phyloP scores from a whole-genome alignment of 1,140 invertebrate species.

The Drosophila nigrodunni region DNA sequence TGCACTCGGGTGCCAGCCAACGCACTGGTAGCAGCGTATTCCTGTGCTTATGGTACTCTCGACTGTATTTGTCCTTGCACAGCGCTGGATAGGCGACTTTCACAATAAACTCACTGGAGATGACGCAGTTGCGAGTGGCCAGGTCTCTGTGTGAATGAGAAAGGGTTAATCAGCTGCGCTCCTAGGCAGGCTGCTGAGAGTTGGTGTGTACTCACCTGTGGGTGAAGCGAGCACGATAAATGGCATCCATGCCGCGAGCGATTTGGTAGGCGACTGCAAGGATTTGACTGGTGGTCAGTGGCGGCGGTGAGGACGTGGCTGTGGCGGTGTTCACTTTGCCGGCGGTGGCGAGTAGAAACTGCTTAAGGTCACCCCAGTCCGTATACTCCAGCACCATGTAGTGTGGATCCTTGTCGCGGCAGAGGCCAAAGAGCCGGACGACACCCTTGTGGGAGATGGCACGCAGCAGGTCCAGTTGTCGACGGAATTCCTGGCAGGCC shows the following conservation, averaged over 20 bases:
- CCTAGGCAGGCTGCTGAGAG: no score
- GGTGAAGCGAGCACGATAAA: slow-evolving; percentile 85
- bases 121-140: slow-evolving; percentile 96
- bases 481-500: slow-evolving; percentile 92
- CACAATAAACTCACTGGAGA: slow-evolving; percentile 92
- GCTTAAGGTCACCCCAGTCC: slow-evolving; percentile 98
- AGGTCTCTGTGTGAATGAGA: slow-evolving; percentile 87
- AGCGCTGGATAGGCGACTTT: slow-evolving; percentile 94
- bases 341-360: slow-evolving; percentile 93
- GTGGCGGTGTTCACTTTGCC: slow-evolving; percentile 77
- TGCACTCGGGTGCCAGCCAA: slow-evolving; percentile 95
- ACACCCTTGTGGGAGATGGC: slow-evolving; percentile 93
- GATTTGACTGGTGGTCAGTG: slow-evolving; percentile 89
- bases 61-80: slow-evolving; percentile 93
- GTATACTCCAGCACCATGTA: slow-evolving; percentile 96
- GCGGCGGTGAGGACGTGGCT: slow-evolving; percentile 85
- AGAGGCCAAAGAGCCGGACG: slow-evolving; percentile 91
- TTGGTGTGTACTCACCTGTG: slow-evolving; percentile 60
- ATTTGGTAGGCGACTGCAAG: slow-evolving; percentile 91
- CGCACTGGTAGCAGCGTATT: slow-evolving; percentile 93
- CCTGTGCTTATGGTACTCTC: slow-evolving; percentile 92
- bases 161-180: no score
- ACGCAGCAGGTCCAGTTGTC: slow-evolving; percentile 94
- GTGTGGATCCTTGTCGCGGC: slow-evolving; percentile 93
- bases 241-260: slow-evolving; percentile 92